Evolutionary conservation across 2,888 invertebrate species (phyloP).

Genomic region (Halictus ligatus): DNA sequence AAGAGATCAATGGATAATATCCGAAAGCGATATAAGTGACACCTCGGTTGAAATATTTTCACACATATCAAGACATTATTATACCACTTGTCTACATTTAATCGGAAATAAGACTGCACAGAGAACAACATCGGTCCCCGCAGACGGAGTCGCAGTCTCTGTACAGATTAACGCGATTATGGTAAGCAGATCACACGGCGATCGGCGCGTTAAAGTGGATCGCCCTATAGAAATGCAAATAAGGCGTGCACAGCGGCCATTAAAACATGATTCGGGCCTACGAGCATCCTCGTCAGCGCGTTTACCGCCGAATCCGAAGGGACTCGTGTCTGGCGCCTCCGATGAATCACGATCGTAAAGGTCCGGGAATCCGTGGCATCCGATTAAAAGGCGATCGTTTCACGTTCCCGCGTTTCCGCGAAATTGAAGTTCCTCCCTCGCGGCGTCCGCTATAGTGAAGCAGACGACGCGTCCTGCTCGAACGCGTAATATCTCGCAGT

Average conservation of each 20-base stretch:
- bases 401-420: conserved; percentile 28
- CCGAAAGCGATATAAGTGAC: too few relatives aligned
- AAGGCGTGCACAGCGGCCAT: background rate
- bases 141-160: background rate
- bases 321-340: conserved; percentile 52
- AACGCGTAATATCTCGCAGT: conserved; percentile 22
- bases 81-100: background rate
- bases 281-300: conserved; percentile 9
- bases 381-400: conserved; percentile 51
- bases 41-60: too few relatives aligned
- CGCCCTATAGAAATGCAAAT: conserved; percentile 18
- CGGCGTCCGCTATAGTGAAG: background rate
- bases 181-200: background rate
- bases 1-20: too few relatives aligned
- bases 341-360: conserved; percentile 71
- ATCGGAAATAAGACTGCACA: background rate
- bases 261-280: background rate
- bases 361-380: conserved; percentile 47
- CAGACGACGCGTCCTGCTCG: conserved; percentile 10
- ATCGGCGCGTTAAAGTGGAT: background rate
- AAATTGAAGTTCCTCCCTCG: conserved; percentile 59
- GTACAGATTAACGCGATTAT: conserved; percentile 9
- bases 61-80: too few relatives aligned
- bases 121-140: background rate
- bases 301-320: conserved; percentile 41